Evolutionary conservation across 2,888 invertebrate species (phyloP), one percentile per base, ranked within the genome.

Genomic region (Nezara viridula): DNA sequence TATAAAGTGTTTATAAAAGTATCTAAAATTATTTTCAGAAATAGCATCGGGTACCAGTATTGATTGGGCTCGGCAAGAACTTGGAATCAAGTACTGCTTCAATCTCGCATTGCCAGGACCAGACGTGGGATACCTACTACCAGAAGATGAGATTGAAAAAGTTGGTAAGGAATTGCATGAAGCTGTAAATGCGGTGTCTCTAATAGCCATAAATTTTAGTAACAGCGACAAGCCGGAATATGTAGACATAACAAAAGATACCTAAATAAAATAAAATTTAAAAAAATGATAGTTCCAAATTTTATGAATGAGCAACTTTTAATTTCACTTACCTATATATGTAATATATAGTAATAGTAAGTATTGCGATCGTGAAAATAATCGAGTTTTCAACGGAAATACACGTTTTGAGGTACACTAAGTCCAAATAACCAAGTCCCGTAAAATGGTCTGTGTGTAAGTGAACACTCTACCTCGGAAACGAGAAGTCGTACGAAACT

Each of bases 41-140:
- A 87, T 27, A 44, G 52, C 47, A 12, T 87, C 60, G 32, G 87
- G 87, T 47, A 40, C 60, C 27, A 66, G 60, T 37, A 50, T 87
- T 21, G 87, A 87, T 50, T 87, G 87, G 87, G 87, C 87, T 87
- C 49, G 55, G 60, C 77, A 77, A 77, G 87, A 44, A 27, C 49
- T 55, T 0, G 44, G 44, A 24, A 37, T 40, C 7, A 87, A 52
- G 21, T 87, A 87, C 40, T 27, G 50, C 32, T 87, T 44, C 87
- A 66, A 55, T 44, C 19, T 87, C 40, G 87, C 52, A 27, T 37
- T 87, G 9, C 66, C 87, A 9, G 37, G 60, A 19, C 60, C 40
- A 21, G 21, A 55, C 0, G 44, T 66, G 40, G 87, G 87, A 19
- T 60, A 32, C 87, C 47, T 87, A 66, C 87, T 87, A 5, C 87